Evolutionary conservation across 2,888 invertebrate species (phyloP), one percentile per base, ranked within the genome.

Genomic region (Danaus chrysippus): DNA sequence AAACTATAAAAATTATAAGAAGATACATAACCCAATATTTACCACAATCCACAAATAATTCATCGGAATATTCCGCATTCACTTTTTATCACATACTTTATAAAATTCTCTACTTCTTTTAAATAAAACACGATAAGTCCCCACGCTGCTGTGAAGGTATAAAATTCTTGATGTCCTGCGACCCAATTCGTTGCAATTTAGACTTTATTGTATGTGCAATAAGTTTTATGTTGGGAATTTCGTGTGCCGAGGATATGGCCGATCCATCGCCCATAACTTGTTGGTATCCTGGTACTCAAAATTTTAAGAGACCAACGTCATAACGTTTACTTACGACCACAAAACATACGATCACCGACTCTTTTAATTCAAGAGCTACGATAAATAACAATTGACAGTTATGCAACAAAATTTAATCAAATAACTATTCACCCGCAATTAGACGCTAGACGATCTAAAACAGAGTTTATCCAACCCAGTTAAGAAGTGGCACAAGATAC

Each of bases 281-380:
- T 55, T 62, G 58, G 62, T 62, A 42, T 54, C 46, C 56, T 58
- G 58, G 58, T 64, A 56, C 44, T 64, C 56, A 64, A 64, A 64
- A 61, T 58, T 64, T 58, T 58, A 64, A 58, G 56, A 55, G 19
- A 15, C 44, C 54, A 42, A 42, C 44, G 53, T 58, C 53, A 58
- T 58, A 44, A 61, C 56, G 55, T 61, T 56, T 54, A 61, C 58
- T 62, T 46, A 54, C 42, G 17, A 53, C 53, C 34, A 34, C 57
- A 54, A 43, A 53, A 54, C 54, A 58, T 54, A 46, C 41, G 61
- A 58, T 43, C 54, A 54, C 58, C 17, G 11, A 34, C 17, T 49
- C 17, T 49, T 49, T 17, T 17, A 49, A 17, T 46, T 49, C 17
- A 10, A n/a, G 17, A 17, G 17, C 49, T 11, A 49, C 19, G 19